Evolutionary conservation across 2,888 invertebrate species (phyloP).

Genomic region (Eupithecia dodoneata): DNA sequence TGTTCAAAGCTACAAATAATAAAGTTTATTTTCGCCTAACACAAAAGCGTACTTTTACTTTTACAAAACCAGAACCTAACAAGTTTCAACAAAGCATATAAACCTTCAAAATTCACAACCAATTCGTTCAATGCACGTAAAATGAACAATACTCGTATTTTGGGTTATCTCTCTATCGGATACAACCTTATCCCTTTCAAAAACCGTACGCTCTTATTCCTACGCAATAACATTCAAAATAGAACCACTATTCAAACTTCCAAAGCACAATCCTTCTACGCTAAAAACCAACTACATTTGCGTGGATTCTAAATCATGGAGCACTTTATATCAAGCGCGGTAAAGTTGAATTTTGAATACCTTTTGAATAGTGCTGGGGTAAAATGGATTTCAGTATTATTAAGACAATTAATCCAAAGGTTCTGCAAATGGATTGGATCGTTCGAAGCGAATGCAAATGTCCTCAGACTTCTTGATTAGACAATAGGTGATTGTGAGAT

Average conservation of each 20-base stretch:
- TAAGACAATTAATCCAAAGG: constrained; percentile 74
- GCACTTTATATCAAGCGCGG: not conserved
- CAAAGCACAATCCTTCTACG: not conserved
- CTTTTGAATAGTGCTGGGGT: not conserved
- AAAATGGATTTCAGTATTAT: constrained; percentile 21
- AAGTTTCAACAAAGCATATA: constrained; percentile 54
- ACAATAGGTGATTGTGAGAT: constrained; percentile 47
- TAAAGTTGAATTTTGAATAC: constrained; percentile 17
- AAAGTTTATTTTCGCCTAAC: not conserved
- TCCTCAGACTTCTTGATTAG: constrained; percentile 58
- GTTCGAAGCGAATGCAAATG: constrained; percentile 67
- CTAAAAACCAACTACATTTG: constrained; percentile 12
- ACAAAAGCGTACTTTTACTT: not conserved
- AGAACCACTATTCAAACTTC: not conserved
- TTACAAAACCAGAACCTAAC: constrained; percentile 40
- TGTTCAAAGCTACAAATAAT: not conserved
- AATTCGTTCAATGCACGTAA: constrained; percentile 70
- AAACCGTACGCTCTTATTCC: constrained; percentile 19
- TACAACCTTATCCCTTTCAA: constrained; percentile 32
- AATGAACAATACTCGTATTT: constrained; percentile 76
- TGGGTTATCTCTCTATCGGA: constrained; percentile 55
- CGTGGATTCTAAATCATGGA: not conserved
- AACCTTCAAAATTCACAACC: constrained; percentile 66
- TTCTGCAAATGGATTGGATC: constrained; percentile 81
- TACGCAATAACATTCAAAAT: constrained; percentile 40